Conservation (phyloP, 2,797 vertebrate species). For the Chromobotia macracanthus region DNA sequence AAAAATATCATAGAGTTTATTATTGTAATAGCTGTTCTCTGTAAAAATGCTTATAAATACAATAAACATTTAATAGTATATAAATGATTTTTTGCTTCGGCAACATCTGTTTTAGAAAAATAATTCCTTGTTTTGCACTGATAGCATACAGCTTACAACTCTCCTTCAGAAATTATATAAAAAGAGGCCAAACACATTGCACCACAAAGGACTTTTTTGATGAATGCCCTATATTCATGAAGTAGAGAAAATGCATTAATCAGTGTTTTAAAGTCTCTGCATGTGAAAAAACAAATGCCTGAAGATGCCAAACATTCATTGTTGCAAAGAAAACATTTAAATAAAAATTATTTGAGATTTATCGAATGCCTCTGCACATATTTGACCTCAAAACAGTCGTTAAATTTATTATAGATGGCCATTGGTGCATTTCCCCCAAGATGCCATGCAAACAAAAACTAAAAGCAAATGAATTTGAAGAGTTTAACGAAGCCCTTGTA, state of each 20-base stretch:
- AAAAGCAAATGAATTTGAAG: slow-evolving; percentile 55
- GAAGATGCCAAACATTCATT: neutral
- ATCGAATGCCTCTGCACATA: slow-evolving; percentile 6
- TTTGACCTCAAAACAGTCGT: neutral
- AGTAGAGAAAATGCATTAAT: too few species aligned
- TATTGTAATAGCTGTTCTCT: slow-evolving; percentile 90
- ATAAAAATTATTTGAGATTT: slow-evolving; percentile 9
- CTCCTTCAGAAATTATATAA: slow-evolving; percentile 36
- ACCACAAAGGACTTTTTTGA: slow-evolving; percentile 51
- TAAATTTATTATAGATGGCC: slow-evolving; percentile 61
- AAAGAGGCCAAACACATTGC: slow-evolving; percentile 47
- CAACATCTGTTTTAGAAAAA: slow-evolving; percentile 89
- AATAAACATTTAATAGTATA: slow-evolving; percentile 89
- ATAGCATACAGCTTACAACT: slow-evolving; percentile 34
- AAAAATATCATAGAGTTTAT: slow-evolving; percentile 92
- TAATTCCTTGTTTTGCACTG: slow-evolving; percentile 72
- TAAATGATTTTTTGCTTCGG: slow-evolving; percentile 91
- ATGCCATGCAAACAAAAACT: slow-evolving; percentile 74
- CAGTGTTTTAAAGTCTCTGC: too few species aligned
- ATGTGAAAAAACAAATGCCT: neutral
- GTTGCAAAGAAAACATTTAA: slow-evolving; percentile 5
- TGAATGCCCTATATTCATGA: slow-evolving; percentile 62
- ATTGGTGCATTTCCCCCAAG: slow-evolving; percentile 60
- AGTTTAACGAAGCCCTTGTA: slow-evolving; percentile 79
- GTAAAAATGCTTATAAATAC: slow-evolving; percentile 99